These are phyloP conservation scores for Melanotus villosus DNA, from an alignment of 2,888 invertebrate species.

Conservation along the genomic window DNA sequence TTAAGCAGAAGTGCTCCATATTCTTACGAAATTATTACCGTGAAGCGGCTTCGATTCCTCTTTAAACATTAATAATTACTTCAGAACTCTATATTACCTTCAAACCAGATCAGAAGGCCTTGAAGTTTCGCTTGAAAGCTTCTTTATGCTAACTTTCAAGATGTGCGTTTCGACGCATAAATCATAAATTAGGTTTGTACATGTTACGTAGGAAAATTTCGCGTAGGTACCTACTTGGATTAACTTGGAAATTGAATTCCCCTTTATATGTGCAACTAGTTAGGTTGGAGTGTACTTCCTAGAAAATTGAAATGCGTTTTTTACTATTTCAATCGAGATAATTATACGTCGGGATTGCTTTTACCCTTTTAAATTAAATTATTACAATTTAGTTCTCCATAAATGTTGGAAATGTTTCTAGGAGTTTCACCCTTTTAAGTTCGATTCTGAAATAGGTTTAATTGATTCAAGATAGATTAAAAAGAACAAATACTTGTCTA, in stretches of 20 bases:
- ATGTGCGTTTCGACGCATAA: slow-evolving; percentile 30
- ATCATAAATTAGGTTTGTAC: slow-evolving; percentile 40
- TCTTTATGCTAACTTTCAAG: slow-evolving; percentile 36
- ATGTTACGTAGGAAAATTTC: slow-evolving; percentile 26
- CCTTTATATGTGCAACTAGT: neutral
- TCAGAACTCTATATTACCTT: slow-evolving; percentile 14
- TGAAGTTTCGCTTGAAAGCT: slow-evolving; percentile 29
- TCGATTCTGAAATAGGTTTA: no score
- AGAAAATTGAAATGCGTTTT: slow-evolving; percentile 14
- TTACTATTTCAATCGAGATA: no score
- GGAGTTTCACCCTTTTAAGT: no score
- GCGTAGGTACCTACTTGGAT: neutral
- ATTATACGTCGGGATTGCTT: no score
- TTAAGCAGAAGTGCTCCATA: no score
- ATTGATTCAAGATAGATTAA: no score
- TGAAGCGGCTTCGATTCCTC: neutral
- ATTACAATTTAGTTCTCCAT: no score
- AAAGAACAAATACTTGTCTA: no score
- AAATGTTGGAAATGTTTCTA: no score
- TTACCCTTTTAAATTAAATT: no score
- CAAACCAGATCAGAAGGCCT: slow-evolving; percentile 16
- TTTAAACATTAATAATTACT: slow-evolving; percentile 27
- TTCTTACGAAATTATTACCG: neutral
- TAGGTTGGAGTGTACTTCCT: no score
- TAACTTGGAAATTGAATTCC: slow-evolving; percentile 29